A percentile compares a stretch with the other conserved stretches of the same genome.
phyloP scores from a whole-genome alignment of 1,140 invertebrate species.

The Dendroctonus valens region DNA sequence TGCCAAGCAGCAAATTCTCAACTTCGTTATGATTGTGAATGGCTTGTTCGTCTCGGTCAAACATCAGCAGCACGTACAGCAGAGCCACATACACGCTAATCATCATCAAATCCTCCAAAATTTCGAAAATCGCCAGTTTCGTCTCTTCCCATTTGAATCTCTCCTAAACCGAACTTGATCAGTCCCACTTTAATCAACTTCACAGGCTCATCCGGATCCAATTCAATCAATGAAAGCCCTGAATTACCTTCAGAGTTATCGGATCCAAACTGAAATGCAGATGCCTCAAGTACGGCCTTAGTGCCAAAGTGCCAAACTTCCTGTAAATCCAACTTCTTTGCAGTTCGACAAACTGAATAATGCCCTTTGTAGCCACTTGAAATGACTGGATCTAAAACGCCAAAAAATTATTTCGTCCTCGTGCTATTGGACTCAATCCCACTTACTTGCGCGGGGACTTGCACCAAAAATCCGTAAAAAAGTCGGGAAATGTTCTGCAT shows the following conservation, averaged over 20 bases:
- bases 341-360: slow-evolving; percentile 23
- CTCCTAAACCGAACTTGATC: slow-evolving; percentile 22
- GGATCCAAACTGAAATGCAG: slow-evolving; percentile 34
- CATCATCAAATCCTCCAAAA: slow-evolving; percentile 39
- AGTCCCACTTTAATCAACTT: no score
- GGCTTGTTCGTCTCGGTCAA: slow-evolving; percentile 32
- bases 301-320: slow-evolving; percentile 28
- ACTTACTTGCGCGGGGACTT: slow-evolving; percentile 9
- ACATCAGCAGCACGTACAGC: slow-evolving; percentile 37
- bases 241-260: slow-evolving; percentile 16
- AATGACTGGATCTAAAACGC: slow-evolving; percentile 19
- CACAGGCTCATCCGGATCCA: no score
- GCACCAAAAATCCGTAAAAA: slow-evolving; percentile 6
- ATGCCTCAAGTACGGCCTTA: slow-evolving; percentile 39
- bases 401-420: neutral
- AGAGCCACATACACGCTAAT: slow-evolving; percentile 38
- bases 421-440: neutral
- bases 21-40: slow-evolving; percentile 32
- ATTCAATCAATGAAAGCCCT: neutral
- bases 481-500: slow-evolving; percentile 34
- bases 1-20: slow-evolving; percentile 19
- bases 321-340: slow-evolving; percentile 30
- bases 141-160: slow-evolving; percentile 16
- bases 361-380: slow-evolving; percentile 3
- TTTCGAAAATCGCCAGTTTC: slow-evolving; percentile 26